phyloP scores from a whole-genome alignment of 2,888 invertebrate species.

The Unio pictorum region DNA sequence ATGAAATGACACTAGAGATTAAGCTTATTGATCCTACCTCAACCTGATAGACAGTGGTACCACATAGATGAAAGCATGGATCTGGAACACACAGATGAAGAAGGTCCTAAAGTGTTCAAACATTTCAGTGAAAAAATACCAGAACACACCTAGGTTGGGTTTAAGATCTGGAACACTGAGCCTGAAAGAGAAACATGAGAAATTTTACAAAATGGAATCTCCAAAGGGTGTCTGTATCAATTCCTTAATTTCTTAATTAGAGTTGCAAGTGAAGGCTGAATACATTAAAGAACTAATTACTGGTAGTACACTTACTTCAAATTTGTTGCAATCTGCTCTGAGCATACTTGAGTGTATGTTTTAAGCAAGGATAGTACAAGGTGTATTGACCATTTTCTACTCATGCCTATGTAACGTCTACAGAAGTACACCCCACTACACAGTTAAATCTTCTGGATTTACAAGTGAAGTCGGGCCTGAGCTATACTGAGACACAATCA shows the following conservation, averaged over 20 bases:
- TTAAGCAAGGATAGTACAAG: too few relatives aligned
- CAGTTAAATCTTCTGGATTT: not conserved
- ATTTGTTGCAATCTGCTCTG: too few relatives aligned
- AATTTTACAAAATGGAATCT: not conserved
- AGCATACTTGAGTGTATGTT: too few relatives aligned
- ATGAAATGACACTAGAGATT: too few relatives aligned
- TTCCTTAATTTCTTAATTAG: not conserved
- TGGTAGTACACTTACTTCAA: too few relatives aligned
- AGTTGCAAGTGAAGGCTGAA: too few relatives aligned
- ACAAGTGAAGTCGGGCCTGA: too few relatives aligned
- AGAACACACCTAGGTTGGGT: constrained; percentile 97
- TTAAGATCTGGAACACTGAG: constrained; percentile 92
- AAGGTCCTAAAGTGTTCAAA: constrained; percentile 97
- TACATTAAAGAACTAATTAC: not conserved
- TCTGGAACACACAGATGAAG: constrained; percentile 96
- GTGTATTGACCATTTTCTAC: too few relatives aligned
- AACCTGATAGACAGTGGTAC: constrained; percentile 80
- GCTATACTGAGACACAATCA: not conserved
- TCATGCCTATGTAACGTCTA: too few relatives aligned
- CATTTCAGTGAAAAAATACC: constrained; percentile 99
- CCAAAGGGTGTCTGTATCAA: not conserved
- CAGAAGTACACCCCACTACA: not conserved
- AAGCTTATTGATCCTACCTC: constrained; percentile 69
- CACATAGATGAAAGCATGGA: constrained; percentile 93
- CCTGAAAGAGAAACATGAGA: constrained; percentile 74